Percentiles rank a stretch among this genome's conserved stretches.
phyloP scores from a whole-genome alignment of 2,888 invertebrate species.

The Stomorhina lunata region DNA sequence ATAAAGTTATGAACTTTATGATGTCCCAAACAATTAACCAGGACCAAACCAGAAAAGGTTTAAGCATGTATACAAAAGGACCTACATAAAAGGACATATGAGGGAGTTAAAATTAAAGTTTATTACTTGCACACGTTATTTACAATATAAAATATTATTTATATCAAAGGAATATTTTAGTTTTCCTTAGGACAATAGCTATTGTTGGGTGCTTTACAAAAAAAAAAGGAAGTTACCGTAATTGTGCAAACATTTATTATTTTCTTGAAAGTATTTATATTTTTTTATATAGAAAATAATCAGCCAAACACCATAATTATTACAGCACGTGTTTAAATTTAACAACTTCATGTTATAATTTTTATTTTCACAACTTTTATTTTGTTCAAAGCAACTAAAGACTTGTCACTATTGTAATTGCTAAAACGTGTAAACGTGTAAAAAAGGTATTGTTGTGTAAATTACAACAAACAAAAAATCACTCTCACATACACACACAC shows the following conservation, averaged over 20 bases:
- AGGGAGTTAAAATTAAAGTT: not conserved
- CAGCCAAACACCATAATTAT: constrained; percentile 15
- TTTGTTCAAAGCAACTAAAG: constrained; percentile 29
- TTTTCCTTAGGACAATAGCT: constrained; percentile 30
- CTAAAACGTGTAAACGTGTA: constrained; percentile 49
- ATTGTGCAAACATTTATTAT: not conserved
- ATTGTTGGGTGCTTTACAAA: constrained; percentile 21
- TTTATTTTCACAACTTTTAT: not conserved
- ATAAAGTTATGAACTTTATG: constrained; percentile 50
- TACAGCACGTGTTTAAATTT: constrained; percentile 33
- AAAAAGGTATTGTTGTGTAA: too few species aligned
- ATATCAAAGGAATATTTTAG: too few species aligned
- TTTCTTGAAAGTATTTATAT: not conserved
- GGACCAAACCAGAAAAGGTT: constrained; percentile 1
- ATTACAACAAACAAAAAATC: not conserved
- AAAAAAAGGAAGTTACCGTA: constrained; percentile 15
- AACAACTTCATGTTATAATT: constrained; percentile 1
- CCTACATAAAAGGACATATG: not conserved
- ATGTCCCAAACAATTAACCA: constrained; percentile 52
- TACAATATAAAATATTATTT: too few species aligned
- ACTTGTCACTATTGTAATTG: constrained; percentile 50
- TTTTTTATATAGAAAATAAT: constrained; percentile 8
- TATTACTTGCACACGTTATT: not conserved
- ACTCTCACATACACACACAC: not conserved
- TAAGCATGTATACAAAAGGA: not conserved